phyloP scores from a whole-genome alignment of 2,113 vertebrate genomes.

The Ophiodon elongatus region DNA sequence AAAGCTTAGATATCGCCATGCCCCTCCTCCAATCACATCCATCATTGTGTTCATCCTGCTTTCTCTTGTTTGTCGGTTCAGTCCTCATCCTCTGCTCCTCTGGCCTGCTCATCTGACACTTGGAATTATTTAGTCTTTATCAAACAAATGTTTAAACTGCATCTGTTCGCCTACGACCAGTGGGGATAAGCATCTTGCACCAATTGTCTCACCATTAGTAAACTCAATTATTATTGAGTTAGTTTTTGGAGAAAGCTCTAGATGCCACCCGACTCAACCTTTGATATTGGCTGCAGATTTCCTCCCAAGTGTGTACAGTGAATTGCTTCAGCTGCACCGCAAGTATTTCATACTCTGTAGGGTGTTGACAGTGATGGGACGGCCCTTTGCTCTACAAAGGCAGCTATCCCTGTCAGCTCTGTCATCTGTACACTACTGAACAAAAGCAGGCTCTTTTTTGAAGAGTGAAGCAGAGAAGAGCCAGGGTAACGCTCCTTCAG shows the following conservation, averaged over 20 bases:
- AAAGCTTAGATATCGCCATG: background rate
- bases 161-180: background rate
- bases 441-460: slow-evolving; percentile 44
- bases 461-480: slow-evolving; percentile 23
- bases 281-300: slow-evolving; percentile 1
- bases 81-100: background rate
- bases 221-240: background rate
- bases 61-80: background rate
- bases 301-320: slow-evolving; percentile 9
- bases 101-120: background rate
- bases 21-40: background rate
- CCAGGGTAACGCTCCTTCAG: slow-evolving; percentile 34
- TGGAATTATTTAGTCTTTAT: background rate
- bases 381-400: slow-evolving; percentile 63
- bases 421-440: slow-evolving; percentile 50
- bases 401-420: slow-evolving; percentile 57
- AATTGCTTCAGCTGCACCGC: background rate
- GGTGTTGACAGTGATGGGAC: slow-evolving; percentile 63
- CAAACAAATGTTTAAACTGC: background rate
- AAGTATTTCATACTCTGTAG: slow-evolving; percentile 14
- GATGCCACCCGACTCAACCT: background rate
- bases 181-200: background rate
- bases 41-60: background rate
- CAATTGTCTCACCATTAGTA: background rate
- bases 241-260: background rate